Conservation (phyloP, 2,888 invertebrate genomes). For the Penaeus monodon region DNA sequence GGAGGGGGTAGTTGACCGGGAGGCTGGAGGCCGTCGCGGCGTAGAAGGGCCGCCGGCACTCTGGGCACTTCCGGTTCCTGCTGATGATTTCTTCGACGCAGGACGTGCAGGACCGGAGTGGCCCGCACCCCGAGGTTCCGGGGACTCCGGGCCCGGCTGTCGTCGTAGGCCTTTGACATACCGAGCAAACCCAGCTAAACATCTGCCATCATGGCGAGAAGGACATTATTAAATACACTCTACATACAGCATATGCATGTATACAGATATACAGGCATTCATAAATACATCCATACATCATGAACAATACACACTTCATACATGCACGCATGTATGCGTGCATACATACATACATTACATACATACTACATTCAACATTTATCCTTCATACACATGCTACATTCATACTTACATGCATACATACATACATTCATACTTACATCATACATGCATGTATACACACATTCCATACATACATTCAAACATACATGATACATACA, state of each 20-base stretch:
- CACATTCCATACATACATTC: neutral
- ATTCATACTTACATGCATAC: too few species aligned
- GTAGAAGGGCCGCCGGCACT: constrained; percentile 47
- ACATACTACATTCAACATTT: too few species aligned
- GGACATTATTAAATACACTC: neutral
- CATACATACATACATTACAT: too few species aligned
- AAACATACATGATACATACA: too few species aligned
- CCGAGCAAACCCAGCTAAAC: constrained; percentile 46
- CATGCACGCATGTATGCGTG: too few species aligned
- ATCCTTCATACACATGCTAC: too few species aligned
- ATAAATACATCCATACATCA: neutral
- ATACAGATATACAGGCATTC: neutral
- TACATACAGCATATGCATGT: neutral
- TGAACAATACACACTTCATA: too few species aligned
- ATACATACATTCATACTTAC: neutral
- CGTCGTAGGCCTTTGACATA: constrained; percentile 49
- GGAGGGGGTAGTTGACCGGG: constrained; percentile 48
- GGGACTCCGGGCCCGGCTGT: constrained; percentile 18
- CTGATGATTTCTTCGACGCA: constrained; percentile 45
- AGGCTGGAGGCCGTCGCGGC: constrained; percentile 34
- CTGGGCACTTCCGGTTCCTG: constrained; percentile 40
- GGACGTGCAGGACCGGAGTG: constrained; percentile 46
- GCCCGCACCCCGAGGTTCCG: constrained; percentile 49
- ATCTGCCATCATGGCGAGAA: constrained; percentile 39
- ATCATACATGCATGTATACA: neutral